Evolutionary conservation across 1,140 invertebrate genomes (phyloP), one percentile per base, ranked within the genome.

Genomic region (Sinella curviseta): DNA sequence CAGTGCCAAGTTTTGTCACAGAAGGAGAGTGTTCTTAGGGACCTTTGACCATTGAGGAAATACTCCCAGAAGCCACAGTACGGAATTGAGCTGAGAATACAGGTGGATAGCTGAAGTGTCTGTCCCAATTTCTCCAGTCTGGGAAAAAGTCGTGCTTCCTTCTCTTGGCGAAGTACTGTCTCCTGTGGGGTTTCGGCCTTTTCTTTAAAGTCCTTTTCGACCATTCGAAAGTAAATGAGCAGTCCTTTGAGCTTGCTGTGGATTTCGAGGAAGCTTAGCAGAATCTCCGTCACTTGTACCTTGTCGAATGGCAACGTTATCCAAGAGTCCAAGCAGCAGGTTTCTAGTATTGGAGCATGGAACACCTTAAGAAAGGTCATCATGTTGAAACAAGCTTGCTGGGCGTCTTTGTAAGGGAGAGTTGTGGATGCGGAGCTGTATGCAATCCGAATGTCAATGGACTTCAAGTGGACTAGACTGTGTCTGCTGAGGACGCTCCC

Each of bases 381-480:
- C 65, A 70, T 70, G 24, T 70, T 70, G 65, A 12, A 70, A n/a
- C 65, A 70, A 31, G 65, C 26, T 31, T 70, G 28, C 31, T 70
- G 65, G 8, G 8, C 1, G 2, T 70, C 65, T 31, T 30, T 12
- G n/a, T 70, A 70, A 4, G 65, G 65, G 3, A 70, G 3, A 70
- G 26, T 30, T 4, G 12, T 2, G 31, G 65, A 12, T 2, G 14
- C 12, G 12, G 65, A 2, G 14, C 31, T 70, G 26, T 31, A 33
- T 14, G 65, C 8, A 33, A 70, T 70, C 65, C 65, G 65, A 17
- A 70, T 70, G 65, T 70, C 65, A 33, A 70, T 30, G 1, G 65
- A 70, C 30, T 70, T 70, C 8, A 70, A 24, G 14, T 70, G 65
- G 1, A 33, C 1, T 1, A 70, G 12, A 8, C 31, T 60, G 3